Evolutionary conservation across 2,113 vertebrate species (phyloP).

Genomic region (Microcebus griseorufus): DNA sequence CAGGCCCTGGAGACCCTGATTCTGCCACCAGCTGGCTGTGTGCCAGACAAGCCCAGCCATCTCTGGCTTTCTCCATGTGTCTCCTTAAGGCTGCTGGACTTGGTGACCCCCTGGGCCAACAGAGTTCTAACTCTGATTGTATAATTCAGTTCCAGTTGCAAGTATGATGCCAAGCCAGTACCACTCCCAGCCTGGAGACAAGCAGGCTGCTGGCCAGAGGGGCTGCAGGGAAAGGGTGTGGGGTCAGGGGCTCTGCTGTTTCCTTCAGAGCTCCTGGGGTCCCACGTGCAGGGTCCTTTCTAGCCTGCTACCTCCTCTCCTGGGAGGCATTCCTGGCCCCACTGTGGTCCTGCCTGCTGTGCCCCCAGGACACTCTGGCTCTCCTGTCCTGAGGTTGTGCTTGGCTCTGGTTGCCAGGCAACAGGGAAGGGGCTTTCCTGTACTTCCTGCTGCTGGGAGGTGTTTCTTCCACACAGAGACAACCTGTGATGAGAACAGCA

Average conservation of each 20-base stretch:
- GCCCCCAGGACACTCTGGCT: background rate
- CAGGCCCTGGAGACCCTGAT: background rate
- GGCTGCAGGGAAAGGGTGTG: background rate
- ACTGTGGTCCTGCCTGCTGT: background rate
- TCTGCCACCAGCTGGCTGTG: background rate
- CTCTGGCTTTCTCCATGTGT: background rate
- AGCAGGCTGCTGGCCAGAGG: background rate
- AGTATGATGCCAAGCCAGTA: background rate
- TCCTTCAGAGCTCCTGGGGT: background rate
- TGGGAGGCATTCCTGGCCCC: background rate
- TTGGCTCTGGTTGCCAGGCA: slow-evolving; percentile 51
- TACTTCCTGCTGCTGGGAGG: background rate
- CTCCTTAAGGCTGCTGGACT: background rate
- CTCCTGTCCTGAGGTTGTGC: background rate
- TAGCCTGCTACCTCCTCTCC: background rate
- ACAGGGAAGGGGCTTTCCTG: background rate
- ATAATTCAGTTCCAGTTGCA: background rate
- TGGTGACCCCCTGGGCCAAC: background rate
- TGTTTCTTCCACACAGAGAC: background rate
- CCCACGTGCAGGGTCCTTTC: background rate
- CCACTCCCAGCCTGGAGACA: background rate
- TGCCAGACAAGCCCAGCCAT: background rate
- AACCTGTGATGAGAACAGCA: background rate
- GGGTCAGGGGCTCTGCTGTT: background rate
- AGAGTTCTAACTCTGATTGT: background rate